phyloP scores from a whole-genome alignment of 2,797 vertebrate genomes.

The Neopelma chrysocephalum region DNA sequence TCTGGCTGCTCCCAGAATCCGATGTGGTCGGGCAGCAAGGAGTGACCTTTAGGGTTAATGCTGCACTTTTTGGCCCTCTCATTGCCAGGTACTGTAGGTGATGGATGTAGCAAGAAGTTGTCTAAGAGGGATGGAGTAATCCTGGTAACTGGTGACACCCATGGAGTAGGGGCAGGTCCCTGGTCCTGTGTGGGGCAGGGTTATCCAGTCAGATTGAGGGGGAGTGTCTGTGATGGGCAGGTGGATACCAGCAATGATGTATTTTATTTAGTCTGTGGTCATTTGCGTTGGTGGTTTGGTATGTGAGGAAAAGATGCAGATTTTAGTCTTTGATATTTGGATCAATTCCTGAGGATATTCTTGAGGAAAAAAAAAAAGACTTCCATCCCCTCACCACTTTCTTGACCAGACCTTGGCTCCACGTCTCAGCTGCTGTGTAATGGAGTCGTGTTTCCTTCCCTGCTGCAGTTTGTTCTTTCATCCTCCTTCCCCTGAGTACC shows the following conservation, averaged over 20 bases:
- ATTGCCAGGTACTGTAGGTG: neutral
- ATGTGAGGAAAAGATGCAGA: neutral
- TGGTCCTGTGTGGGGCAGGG: neutral
- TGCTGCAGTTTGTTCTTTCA: neutral
- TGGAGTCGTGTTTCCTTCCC: neutral
- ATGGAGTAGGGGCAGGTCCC: neutral
- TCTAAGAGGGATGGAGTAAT: neutral
- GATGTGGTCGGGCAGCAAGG: neutral
- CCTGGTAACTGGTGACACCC: neutral
- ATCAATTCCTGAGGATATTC: neutral
- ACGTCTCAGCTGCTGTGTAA: accelerated
- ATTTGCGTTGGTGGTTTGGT: neutral
- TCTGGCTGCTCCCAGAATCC: conserved; percentile 1
- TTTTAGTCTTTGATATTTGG: neutral
- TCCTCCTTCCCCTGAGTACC: conserved; percentile 28
- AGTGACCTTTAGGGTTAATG: neutral
- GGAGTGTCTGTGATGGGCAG: neutral
- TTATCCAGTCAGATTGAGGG: neutral
- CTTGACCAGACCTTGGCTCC: neutral
- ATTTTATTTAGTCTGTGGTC: neutral
- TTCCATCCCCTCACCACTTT: neutral
- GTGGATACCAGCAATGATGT: neutral
- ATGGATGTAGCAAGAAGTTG: neutral
- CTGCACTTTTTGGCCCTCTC: accelerated
- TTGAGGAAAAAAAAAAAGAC: neutral